Conservation (phyloP, 2,797 vertebrate species). For the Tachyglossus aculeatus region DNA sequence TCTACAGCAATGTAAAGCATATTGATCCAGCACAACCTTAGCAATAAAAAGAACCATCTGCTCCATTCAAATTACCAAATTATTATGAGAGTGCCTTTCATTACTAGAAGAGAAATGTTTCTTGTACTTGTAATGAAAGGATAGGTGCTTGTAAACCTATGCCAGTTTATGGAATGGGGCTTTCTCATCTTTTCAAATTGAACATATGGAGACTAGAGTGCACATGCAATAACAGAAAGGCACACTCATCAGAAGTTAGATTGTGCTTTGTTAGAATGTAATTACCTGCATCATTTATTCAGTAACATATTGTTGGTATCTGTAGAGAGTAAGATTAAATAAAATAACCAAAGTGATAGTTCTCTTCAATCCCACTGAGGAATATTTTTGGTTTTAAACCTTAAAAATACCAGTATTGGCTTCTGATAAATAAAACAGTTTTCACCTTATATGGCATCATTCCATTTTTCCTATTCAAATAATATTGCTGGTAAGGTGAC, state of each 20-base stretch:
- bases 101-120: conserved; percentile 2
- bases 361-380: neutral
- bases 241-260: neutral
- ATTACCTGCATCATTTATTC: neutral
- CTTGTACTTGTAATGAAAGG: neutral
- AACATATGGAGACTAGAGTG: neutral
- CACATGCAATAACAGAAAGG: neutral
- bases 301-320: neutral
- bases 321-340: neutral
- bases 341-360: neutral
- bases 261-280: neutral
- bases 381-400: neutral
- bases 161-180: conserved; percentile 2
- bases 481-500: no score
- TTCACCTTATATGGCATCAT: neutral
- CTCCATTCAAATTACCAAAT: conserved; percentile 20
- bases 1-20: conserved; percentile 29
- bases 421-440: neutral
- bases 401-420: neutral
- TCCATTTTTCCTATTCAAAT: conserved; percentile 5
- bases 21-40: conserved; percentile 43
- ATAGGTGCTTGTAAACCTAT: conserved; percentile 4
- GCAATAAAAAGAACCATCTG: conserved; percentile 26
- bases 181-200: conserved; percentile 2
- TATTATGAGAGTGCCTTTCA: conserved; percentile 28